These are phyloP conservation scores for Pteruthius melanotis DNA, from an alignment of 2,113 vertebrate species.

Conservation along the genomic window DNA sequence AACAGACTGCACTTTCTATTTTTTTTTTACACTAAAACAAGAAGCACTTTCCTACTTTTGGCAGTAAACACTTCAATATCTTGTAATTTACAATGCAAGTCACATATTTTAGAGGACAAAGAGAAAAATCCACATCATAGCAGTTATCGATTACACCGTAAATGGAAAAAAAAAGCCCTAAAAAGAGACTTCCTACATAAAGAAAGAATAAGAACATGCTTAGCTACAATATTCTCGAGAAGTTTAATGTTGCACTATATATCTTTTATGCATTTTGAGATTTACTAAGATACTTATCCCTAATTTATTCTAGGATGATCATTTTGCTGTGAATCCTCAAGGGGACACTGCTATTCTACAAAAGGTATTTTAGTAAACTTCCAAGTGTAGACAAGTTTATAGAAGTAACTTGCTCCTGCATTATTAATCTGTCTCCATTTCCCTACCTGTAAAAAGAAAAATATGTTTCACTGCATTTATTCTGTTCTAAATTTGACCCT, in stretches of 20 bases:
- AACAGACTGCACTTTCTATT: neutral
- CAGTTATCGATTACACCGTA: neutral
- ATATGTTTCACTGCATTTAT: neutral
- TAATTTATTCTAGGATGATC: neutral
- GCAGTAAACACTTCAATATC: neutral
- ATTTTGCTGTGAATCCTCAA: conserved; percentile 26
- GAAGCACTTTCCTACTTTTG: neutral
- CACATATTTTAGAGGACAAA: neutral
- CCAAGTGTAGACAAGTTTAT: neutral
- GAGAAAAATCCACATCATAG: neutral
- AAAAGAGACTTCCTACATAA: neutral
- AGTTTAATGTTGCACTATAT: neutral
- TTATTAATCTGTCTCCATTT: neutral
- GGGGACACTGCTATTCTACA: neutral
- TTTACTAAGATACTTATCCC: neutral
- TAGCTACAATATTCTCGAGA: neutral
- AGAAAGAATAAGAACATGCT: neutral
- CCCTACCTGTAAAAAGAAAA: neutral
- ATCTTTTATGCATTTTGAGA: neutral
- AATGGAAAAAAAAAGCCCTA: neutral
- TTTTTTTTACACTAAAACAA: neutral
- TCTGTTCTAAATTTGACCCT: neutral
- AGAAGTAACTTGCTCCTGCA: neutral
- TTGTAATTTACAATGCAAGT: neutral
- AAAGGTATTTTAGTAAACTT: neutral